These are phyloP conservation scores for Cyanoliseus patagonus DNA, from an alignment of 2,113 vertebrate species.

Conservation along the genomic window DNA sequence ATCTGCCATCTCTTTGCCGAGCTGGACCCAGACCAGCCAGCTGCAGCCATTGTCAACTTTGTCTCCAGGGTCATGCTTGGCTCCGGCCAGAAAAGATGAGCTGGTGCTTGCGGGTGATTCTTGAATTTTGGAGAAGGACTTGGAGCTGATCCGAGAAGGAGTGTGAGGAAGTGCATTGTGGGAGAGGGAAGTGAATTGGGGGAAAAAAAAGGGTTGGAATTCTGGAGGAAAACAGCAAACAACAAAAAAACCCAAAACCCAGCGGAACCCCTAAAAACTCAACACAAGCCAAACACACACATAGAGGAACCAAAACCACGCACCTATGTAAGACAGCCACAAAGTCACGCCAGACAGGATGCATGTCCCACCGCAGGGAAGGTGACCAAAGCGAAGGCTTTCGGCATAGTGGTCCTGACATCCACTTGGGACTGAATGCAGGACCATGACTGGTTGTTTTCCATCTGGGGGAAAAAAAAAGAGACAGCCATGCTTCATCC, in stretches of 20 bases:
- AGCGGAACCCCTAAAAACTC: constrained; percentile 39
- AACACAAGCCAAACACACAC: constrained; percentile 48
- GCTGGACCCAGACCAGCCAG: constrained; percentile 92
- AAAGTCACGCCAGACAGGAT: constrained; percentile 20
- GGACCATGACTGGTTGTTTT: constrained; percentile 26
- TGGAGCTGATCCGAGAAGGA: constrained; percentile 82
- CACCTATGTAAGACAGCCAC: constrained; percentile 56
- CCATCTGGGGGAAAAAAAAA: background rate
- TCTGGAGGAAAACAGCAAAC: constrained; percentile 57
- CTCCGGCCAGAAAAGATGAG: constrained; percentile 90
- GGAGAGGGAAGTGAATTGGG: constrained; percentile 78
- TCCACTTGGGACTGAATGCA: background rate
- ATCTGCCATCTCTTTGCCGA: constrained; percentile 97
- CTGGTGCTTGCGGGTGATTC: constrained; percentile 37
- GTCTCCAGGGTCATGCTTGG: constrained; percentile 92
- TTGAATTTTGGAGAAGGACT: constrained; percentile 84
- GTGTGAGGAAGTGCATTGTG: constrained; percentile 86
- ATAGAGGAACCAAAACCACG: constrained; percentile 58
- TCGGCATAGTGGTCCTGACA: constrained; percentile 23
- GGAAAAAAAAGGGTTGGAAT: constrained; percentile 35
- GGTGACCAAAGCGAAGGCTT: constrained; percentile 76
- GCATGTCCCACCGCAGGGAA: constrained; percentile 60
- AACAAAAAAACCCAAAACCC: background rate
- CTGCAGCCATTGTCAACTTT: constrained; percentile 96
- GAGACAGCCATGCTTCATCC: background rate